phyloP scores from a whole-genome alignment of 2,888 invertebrate species.

The Meiosimyza platycephala region DNA sequence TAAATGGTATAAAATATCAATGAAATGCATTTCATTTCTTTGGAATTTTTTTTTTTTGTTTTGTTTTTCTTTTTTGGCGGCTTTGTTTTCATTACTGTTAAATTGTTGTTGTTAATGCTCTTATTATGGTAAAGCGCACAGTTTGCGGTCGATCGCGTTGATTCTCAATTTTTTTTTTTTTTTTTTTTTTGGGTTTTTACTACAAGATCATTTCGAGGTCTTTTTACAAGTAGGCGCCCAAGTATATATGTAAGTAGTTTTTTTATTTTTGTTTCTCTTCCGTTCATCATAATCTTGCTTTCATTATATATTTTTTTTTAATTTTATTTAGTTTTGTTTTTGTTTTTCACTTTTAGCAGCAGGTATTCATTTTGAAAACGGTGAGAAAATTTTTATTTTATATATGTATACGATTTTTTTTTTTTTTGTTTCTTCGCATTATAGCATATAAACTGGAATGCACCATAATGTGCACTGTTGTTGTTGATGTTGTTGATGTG shows the following conservation, averaged over 20 bases:
- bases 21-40: slow-evolving; percentile 15
- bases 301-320: neutral
- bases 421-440: neutral
- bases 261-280: neutral
- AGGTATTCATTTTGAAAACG: neutral
- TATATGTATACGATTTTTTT: neutral
- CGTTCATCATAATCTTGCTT: slow-evolving; percentile 16
- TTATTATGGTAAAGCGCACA: slow-evolving; percentile 19
- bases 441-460: neutral
- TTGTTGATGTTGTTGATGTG: slow-evolving; percentile 4
- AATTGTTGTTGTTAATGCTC: slow-evolving; percentile 2
- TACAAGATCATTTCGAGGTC: too few relatives aligned
- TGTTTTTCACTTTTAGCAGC: slow-evolving; percentile 1
- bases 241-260: neutral
- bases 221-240: too few relatives aligned
- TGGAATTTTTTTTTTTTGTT: neutral
- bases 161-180: too few relatives aligned
- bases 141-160: slow-evolving; percentile 5
- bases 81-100: neutral
- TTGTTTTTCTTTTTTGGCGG: neutral
- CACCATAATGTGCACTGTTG: neutral
- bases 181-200: too few relatives aligned
- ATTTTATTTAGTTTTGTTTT: neutral
- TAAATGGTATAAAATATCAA: neutral
- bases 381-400: slow-evolving; percentile 20